Evolutionary conservation across 2,113 vertebrate genomes (phyloP), one percentile per base, ranked within the genome.

Genomic region (Megalops atlanticus): DNA sequence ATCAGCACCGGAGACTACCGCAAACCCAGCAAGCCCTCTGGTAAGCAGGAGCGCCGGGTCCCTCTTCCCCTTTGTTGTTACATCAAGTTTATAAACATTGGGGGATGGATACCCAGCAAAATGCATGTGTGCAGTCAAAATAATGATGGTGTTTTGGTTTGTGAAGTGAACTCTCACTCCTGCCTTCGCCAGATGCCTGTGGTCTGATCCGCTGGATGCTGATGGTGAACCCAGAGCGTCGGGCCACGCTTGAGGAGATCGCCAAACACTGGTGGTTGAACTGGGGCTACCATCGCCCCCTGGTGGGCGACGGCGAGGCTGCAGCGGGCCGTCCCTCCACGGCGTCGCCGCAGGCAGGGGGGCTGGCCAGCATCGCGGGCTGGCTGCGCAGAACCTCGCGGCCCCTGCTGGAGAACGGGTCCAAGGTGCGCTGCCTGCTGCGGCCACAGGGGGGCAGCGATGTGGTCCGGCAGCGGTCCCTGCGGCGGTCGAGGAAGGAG

Each of bases 231-330:
- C 98, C 98, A 0, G 97, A 95, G 69, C 96, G 96, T 39, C 94
- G 98, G 27, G 98, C 98, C 73, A 98, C 95, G 10, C 88, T 98
- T n/a, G 96, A 98, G 82, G 98, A 99, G 80, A 96, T 98, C 0
- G 96, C 96, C 16, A 92, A 95, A 3, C 98, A 99, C 85, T 99
- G 97, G 98, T 99, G 98, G 98, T 95, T 99, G 54, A 99, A 99
- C 92, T 99, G 97, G 98, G 97, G 98, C 79, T 99, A 98, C 78
- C 88, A 84, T 73, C 84, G 86, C 80, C 90, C 94, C 0, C 11
- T 97, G 0, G 11, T 96, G 0, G 89, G 89, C 0, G 96, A 96
- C 84, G 91, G 90, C 14, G 95, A 95, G 77, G 79, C 35, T 6
- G 76, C 81, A n/a, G 16, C 81, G 1, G 0, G 54, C 4, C 77